These are phyloP conservation scores for Eledone cirrhosa DNA, from an alignment of 2,888 invertebrate species.

Conservation along the genomic window DNA sequence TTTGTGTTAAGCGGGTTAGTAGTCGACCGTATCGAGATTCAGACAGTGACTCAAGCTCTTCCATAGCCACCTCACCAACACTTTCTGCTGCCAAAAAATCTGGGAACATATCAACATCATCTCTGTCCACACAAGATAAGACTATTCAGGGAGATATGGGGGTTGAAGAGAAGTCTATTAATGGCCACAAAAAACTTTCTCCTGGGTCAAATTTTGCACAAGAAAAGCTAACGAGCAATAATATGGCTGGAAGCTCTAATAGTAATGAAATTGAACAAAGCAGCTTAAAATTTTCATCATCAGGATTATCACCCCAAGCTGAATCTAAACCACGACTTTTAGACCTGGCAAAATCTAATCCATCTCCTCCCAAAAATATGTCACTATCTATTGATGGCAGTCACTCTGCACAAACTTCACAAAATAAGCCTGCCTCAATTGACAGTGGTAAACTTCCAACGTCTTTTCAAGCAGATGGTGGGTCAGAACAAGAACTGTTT, in stretches of 20 bases:
- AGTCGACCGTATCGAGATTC: slow-evolving; percentile 24
- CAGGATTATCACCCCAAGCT: background rate
- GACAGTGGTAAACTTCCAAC: slow-evolving; percentile 11
- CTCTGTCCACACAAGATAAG: background rate
- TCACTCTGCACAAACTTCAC: too few species aligned
- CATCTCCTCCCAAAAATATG: background rate
- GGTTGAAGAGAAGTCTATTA: background rate
- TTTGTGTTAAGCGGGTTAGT: slow-evolving; percentile 13
- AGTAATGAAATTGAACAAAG: background rate
- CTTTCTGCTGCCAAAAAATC: slow-evolving; percentile 14
- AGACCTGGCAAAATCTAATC: background rate
- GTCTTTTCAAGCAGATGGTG: slow-evolving; percentile 12
- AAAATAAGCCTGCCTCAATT: slow-evolving; percentile 2
- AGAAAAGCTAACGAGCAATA: background rate
- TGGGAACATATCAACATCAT: background rate
- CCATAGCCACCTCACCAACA: slow-evolving; percentile 14
- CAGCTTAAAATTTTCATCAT: background rate
- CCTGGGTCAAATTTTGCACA: background rate
- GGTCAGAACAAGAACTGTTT: slow-evolving; percentile 3
- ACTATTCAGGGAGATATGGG: background rate
- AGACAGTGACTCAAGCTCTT: slow-evolving; percentile 20
- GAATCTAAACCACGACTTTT: slow-evolving; percentile 3
- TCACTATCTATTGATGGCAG: too few species aligned
- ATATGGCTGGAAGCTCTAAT: background rate
- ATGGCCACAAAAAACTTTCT: background rate